Evolutionary conservation across 2,113 vertebrate genomes (phyloP).

Genomic region (Recurvirostra avosetta): DNA sequence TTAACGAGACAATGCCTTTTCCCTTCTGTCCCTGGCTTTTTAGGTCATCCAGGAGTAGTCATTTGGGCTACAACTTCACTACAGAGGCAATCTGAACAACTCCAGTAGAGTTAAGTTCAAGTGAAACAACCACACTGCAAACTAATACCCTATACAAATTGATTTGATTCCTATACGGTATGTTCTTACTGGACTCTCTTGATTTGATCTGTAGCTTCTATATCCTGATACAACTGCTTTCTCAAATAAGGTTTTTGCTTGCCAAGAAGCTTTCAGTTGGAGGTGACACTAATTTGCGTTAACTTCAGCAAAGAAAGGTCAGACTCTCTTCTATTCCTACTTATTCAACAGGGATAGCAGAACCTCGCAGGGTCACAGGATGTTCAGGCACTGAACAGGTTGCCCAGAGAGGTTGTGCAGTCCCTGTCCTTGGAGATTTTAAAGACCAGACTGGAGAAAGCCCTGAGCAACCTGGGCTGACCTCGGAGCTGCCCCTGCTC

Average conservation of each 20-base stretch:
- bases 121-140: neutral
- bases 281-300: neutral
- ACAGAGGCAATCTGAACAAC: neutral
- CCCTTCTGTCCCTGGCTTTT: neutral
- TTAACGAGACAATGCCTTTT: neutral
- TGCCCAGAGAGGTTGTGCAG: neutral
- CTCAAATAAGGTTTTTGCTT: neutral
- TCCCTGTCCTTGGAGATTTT: neutral
- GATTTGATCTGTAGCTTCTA: neutral
- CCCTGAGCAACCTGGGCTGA: neutral
- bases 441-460: neutral
- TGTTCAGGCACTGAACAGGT: neutral
- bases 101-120: neutral
- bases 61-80: neutral
- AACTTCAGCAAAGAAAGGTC: neutral
- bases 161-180: neutral
- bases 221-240: neutral
- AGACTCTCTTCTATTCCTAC: neutral
- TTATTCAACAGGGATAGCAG: neutral
- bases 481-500: neutral
- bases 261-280: neutral
- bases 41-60: neutral
- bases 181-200: neutral
- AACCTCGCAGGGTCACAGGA: neutral
- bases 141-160: neutral